Evolutionary conservation across 2,888 invertebrate species (phyloP), one percentile per base, ranked within the genome.

Genomic region (Drosophila hamatofila): DNA sequence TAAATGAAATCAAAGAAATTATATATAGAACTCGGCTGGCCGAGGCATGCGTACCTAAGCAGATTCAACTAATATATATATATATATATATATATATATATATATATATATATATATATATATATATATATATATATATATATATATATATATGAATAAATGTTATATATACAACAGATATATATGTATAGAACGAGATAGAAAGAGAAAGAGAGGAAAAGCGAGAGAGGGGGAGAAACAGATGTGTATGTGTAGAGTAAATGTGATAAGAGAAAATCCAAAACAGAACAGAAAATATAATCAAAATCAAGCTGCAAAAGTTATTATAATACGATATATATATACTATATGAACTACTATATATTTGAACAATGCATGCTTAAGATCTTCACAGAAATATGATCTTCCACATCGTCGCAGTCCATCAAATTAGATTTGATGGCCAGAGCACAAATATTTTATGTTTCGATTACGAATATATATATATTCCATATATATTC

Each of bases 241-340:
- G n/a, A 5, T 46, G 25, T 27, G 49, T 35, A 25, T n/a, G 27
- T 27, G 21, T 27, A 35, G 57, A 21, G 51, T 51, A 67, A 56
- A 68, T 68, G 68, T 68, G 46, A 58, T 59, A 54, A 70, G 59
- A 37, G 35, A 49, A 54, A 70, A 35, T 48, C 33, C 16, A 68
- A 55, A 54, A 35, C 39, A 52, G 42, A 18, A 46, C 46, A 54
- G 58, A 69, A 41, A 51, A 57, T 30, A 37, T 27, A 48, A 48
- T 48, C 51, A 51, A 30, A 44, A 55, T 39, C 42, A 21, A 25
- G 23, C 54, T 25, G 54, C 52, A 52, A 18, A 14, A 54, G 18
- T 41, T 25, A 33, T 39, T 25, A 25, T 39, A 21, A 59, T 14
- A 48, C 51, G 44, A 44, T 37, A 37, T 37, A 37, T 6, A 37